phyloP scores from a whole-genome alignment of 1,140 invertebrate species.

The Dolichoris vasculosae region DNA sequence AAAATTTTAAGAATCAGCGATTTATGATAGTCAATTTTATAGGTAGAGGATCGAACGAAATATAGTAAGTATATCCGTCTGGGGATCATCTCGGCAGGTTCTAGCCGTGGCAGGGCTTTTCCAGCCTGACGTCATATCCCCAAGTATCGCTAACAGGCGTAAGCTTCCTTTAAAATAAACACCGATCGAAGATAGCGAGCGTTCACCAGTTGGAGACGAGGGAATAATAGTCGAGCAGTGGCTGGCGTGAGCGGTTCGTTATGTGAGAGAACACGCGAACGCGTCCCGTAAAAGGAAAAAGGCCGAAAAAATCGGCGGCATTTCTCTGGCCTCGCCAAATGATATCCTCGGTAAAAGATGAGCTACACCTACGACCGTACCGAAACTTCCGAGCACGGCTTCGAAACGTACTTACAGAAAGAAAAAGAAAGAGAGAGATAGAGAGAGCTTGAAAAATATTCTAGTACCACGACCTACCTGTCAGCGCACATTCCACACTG shows the following conservation, averaged over 20 bases:
- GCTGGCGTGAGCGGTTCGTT: too few relatives aligned
- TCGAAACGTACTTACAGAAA: neutral
- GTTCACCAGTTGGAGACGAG: too few relatives aligned
- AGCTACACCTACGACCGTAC: neutral
- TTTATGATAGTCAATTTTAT: neutral
- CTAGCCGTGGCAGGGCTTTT: neutral
- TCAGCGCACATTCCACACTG: slow-evolving; percentile 67
- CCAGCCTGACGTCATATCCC: too few relatives aligned
- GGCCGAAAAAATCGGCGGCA: neutral
- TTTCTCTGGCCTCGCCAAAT: neutral
- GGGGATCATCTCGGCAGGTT: neutral
- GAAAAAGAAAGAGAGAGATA: neutral
- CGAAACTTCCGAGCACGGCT: neutral
- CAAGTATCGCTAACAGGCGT: neutral
- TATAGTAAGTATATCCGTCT: neutral
- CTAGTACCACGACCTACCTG: slow-evolving; percentile 64
- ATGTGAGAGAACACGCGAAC: too few relatives aligned
- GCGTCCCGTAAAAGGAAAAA: neutral
- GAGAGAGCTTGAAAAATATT: slow-evolving; percentile 56
- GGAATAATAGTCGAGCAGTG: too few relatives aligned
- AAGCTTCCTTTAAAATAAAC: neutral
- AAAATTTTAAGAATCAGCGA: neutral
- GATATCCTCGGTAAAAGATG: neutral
- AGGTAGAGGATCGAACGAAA: neutral
- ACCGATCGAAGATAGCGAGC: too few relatives aligned